Percentiles rank a stretch among this genome's conserved stretches.
phyloP scores from a whole-genome alignment of 2,888 invertebrate genomes.

The Aphidoletes aphidimyza region DNA sequence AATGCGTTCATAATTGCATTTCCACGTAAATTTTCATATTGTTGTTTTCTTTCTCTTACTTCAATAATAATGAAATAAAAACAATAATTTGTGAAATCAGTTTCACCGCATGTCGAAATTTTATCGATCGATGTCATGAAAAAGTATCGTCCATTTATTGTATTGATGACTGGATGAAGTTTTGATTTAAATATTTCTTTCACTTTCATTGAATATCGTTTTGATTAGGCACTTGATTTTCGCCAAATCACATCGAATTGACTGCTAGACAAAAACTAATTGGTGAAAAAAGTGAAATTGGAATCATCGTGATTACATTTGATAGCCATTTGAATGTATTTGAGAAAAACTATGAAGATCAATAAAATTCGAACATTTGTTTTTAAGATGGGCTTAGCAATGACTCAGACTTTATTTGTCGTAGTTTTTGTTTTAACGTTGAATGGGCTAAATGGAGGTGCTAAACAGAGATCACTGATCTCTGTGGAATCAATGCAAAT shows the following conservation, averaged over 20 bases:
- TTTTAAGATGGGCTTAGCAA: not conserved
- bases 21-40: conserved; percentile 28
- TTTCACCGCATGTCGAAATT: conserved; percentile 39
- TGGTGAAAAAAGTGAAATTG: conserved; percentile 41
- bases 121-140: not conserved
- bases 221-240: not conserved
- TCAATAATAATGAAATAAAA: too few species aligned
- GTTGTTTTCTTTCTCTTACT: too few species aligned
- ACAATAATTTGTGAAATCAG: conserved; percentile 45
- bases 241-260: not conserved
- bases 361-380: conserved; percentile 9
- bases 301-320: conserved; percentile 3
- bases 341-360: not conserved
- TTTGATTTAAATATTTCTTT: not conserved
- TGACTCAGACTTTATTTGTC: not conserved
- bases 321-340: not conserved
- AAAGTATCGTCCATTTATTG: not conserved
- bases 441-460: not conserved
- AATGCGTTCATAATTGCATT: conserved; percentile 45
- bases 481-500: not conserved
- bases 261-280: not conserved
- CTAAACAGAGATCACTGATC: not conserved
- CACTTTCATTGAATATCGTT: not conserved
- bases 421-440: not conserved
- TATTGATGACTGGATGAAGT: not conserved